phyloP scores from a whole-genome alignment of 2,113 vertebrate genomes.

The Serinus canaria region DNA sequence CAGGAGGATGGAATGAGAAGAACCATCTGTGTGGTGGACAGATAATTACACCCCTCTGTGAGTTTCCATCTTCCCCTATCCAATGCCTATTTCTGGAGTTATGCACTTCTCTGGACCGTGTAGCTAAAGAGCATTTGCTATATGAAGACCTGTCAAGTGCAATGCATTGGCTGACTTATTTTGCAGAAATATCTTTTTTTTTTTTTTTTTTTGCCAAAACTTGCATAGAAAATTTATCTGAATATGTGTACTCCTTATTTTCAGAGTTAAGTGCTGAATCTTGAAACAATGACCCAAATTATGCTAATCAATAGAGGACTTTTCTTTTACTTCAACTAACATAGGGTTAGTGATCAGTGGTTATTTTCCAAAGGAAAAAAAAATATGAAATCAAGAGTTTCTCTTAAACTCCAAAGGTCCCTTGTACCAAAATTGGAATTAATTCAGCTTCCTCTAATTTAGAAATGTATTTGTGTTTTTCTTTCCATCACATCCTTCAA shows the following conservation, averaged over 20 bases:
- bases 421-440: neutral
- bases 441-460: neutral
- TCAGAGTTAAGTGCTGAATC: neutral
- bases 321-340: neutral
- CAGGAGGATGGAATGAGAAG: neutral
- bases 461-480: neutral
- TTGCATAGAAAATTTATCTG: neutral
- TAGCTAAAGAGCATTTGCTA: neutral
- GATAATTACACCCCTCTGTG: neutral
- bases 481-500: neutral
- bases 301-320: neutral
- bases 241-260: neutral
- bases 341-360: neutral
- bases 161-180: neutral
- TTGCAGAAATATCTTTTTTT: neutral
- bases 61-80: neutral
- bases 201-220: neutral
- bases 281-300: neutral
- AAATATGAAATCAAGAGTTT: neutral
- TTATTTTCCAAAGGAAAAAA: neutral
- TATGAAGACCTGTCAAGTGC: neutral
- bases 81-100: neutral
- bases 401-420: neutral
- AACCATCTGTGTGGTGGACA: neutral
- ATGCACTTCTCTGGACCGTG: rapidly evolving